Evolutionary conservation across 2,888 invertebrate genomes (phyloP).

Genomic region (Seira sanloemensis): DNA sequence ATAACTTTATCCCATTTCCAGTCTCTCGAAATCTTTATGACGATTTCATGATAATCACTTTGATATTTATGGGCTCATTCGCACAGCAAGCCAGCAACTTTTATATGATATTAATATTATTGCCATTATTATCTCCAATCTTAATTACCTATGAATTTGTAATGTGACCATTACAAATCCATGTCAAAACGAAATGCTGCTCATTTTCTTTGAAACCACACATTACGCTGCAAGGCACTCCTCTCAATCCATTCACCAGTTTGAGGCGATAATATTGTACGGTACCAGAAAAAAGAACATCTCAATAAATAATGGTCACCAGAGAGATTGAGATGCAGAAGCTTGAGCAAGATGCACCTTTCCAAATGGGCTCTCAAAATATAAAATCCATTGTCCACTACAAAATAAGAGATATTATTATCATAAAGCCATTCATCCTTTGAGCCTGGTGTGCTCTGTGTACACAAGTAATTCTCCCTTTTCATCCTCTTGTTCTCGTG

Average conservation of each 20-base stretch:
- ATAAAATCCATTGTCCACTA: slow-evolving; percentile 28
- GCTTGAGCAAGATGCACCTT: neutral
- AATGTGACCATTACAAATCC: slow-evolving; percentile 24
- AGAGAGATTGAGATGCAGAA: slow-evolving; percentile 1
- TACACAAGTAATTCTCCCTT: slow-evolving; percentile 38
- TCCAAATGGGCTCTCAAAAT: neutral
- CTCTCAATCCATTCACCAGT: neutral
- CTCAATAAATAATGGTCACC: slow-evolving; percentile 46
- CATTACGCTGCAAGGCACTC: slow-evolving; percentile 37
- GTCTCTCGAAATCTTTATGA: slow-evolving; percentile 4
- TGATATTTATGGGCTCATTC: slow-evolving; percentile 57
- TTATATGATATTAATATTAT: slow-evolving; percentile 43
- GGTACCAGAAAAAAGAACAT: slow-evolving; percentile 36
- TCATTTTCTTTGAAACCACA: too few relatives aligned
- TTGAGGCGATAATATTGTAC: slow-evolving; percentile 61
- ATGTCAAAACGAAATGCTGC: neutral
- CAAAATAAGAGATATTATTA: neutral
- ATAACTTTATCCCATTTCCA: slow-evolving; percentile 33
- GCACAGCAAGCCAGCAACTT: slow-evolving; percentile 46
- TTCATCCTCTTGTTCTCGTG: neutral
- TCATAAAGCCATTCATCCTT: neutral
- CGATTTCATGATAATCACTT: slow-evolving; percentile 11
- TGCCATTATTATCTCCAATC: slow-evolving; percentile 59
- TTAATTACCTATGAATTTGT: slow-evolving; percentile 62
- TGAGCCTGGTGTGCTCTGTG: slow-evolving; percentile 18